Percentiles rank a stretch among this genome's conserved stretches.
phyloP scores from a whole-genome alignment of 2,797 vertebrate species.

The Pseudopleuronectes americanus region DNA sequence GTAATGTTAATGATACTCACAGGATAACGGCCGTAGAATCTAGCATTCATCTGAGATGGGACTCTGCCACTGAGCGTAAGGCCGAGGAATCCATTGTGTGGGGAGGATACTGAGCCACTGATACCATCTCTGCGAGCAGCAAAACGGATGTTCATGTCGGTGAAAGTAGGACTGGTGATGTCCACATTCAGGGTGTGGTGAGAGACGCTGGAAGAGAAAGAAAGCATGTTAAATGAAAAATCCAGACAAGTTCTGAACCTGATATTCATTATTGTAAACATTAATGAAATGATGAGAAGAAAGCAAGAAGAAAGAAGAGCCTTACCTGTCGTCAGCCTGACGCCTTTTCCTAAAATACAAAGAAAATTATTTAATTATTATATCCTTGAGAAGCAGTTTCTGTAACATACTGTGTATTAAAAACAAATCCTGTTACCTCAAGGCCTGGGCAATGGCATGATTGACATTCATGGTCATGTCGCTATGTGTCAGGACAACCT shows the following conservation, averaged over 20 bases:
- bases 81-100: conserved; percentile 82
- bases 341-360: conserved; percentile 53
- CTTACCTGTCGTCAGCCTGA: conserved; percentile 55
- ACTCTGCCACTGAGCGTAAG: conserved; percentile 68
- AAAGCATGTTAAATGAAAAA: conserved; percentile 21
- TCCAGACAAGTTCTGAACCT: background rate
- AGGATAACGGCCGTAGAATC: conserved; percentile 84
- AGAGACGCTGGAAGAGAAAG: conserved; percentile 56
- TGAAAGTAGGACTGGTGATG: conserved; percentile 79
- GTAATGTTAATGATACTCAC: conserved; percentile 78
- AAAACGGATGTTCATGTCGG: conserved; percentile 73
- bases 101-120: conserved; percentile 73
- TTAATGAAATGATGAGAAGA: background rate
- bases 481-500: conserved; percentile 82
- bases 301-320: background rate
- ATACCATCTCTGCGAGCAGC: conserved; percentile 59
- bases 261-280: background rate
- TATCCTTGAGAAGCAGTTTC: background rate
- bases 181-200: conserved; percentile 76
- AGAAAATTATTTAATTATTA: conserved; percentile 12
- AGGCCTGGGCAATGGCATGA: conserved; percentile 65
- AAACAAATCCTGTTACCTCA: conserved; percentile 70
- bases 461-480: conserved; percentile 86
- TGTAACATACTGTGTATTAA: background rate
- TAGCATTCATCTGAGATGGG: conserved; percentile 70